A percentile compares a stretch with the other conserved stretches of the same genome.
phyloP scores from a whole-genome alignment of 2,797 vertebrate genomes.

The Hirundo rustica region DNA sequence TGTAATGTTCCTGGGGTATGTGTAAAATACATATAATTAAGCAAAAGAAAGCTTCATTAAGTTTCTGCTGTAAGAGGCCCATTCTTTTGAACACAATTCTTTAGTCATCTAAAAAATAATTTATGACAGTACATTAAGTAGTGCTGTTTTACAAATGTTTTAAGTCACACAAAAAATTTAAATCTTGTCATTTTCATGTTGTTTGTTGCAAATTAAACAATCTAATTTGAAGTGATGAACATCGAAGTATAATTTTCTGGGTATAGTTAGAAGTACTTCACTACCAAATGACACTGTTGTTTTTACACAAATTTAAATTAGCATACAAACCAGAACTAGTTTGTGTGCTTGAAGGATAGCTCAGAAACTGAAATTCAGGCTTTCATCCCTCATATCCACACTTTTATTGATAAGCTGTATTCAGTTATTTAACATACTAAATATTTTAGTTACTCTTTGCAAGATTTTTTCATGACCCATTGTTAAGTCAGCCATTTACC shows the following conservation, averaged over 20 bases:
- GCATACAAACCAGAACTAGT: not conserved
- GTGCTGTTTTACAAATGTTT: not conserved
- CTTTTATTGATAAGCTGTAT: not conserved
- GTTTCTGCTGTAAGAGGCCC: conserved; percentile 71
- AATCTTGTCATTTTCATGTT: not conserved
- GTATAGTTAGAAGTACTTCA: not conserved
- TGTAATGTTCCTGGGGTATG: not conserved
- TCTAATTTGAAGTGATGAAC: not conserved
- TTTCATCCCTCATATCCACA: not conserved
- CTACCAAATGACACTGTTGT: not conserved
- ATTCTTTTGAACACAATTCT: conserved; percentile 74
- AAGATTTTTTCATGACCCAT: not conserved
- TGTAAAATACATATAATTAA: conserved; percentile 69
- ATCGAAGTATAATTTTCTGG: not conserved
- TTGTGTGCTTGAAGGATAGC: not conserved
- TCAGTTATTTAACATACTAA: not conserved
- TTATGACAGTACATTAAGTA: not conserved
- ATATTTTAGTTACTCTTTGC: not conserved
- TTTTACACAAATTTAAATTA: not conserved
- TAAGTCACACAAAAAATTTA: not conserved
- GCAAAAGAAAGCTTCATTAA: conserved; percentile 76
- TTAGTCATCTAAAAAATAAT: conserved; percentile 68
- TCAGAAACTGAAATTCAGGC: not conserved
- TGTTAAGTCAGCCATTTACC: not conserved
- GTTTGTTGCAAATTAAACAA: not conserved